phyloP scores from a whole-genome alignment of 2,113 vertebrate genomes.

The Anarhynchus alexandrinus region DNA sequence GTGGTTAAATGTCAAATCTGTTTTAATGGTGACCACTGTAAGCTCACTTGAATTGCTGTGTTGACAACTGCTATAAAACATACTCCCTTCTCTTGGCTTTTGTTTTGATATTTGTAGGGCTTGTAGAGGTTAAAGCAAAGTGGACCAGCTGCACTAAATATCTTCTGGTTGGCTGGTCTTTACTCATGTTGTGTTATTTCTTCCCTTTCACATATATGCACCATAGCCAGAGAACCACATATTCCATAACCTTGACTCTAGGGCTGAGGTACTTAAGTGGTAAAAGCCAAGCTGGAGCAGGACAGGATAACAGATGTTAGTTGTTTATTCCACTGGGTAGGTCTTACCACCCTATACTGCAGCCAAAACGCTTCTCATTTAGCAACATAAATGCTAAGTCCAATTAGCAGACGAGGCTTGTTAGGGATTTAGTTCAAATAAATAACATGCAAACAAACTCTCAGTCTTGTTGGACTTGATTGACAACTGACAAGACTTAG shows the following conservation, averaged over 20 bases:
- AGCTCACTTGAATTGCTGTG: neutral
- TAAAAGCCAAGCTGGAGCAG: constrained; percentile 80
- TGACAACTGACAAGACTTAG: constrained; percentile 49
- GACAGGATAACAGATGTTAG: constrained; percentile 82
- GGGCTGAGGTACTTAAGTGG: constrained; percentile 73
- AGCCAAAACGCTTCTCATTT: constrained; percentile 82
- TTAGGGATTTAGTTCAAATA: constrained; percentile 78
- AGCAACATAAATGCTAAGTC: constrained; percentile 78
- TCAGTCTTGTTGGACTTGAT: constrained; percentile 59
- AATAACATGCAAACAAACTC: constrained; percentile 68
- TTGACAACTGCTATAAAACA: constrained; percentile 30
- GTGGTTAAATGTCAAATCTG: constrained; percentile 8
- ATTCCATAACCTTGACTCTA: constrained; percentile 76
- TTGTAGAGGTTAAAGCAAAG: constrained; percentile 70
- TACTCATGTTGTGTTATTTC: constrained; percentile 42
- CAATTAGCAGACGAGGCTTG: constrained; percentile 76
- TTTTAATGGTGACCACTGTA: constrained; percentile 1
- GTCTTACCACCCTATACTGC: constrained; percentile 72
- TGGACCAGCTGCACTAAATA: constrained; percentile 54
- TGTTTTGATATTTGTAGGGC: constrained; percentile 50
- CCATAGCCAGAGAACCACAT: constrained; percentile 67
- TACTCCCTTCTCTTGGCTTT: constrained; percentile 19
- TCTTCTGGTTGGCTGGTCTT: constrained; percentile 63
- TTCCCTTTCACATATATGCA: constrained; percentile 42
- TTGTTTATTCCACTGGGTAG: constrained; percentile 81